Conservation (phyloP, 1,140 invertebrate genomes). For the Brachionus rotundiformis region DNA sequence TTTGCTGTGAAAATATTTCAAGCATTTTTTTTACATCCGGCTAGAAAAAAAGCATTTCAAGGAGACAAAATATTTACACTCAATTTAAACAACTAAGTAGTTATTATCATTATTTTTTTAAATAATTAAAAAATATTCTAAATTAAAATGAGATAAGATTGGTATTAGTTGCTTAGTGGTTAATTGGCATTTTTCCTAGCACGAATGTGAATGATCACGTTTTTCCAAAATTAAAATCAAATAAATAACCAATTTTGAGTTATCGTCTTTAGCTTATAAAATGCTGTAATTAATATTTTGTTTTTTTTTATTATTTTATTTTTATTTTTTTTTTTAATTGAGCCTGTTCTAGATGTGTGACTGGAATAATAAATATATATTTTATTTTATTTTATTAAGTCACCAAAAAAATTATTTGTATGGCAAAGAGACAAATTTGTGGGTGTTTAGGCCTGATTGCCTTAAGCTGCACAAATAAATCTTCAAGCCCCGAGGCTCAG, state of each 20-base stretch:
- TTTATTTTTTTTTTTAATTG: background rate
- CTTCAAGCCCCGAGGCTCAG: no score
- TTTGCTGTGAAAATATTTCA: conserved; percentile 1
- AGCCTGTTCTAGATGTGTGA: background rate
- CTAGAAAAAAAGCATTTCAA: background rate
- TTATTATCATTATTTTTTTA: no score
- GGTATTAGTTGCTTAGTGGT: background rate
- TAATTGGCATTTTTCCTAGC: background rate
- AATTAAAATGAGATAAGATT: background rate
- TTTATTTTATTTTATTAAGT: no score
- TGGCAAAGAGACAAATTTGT: no score
- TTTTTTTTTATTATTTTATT: background rate
- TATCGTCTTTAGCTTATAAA: background rate
- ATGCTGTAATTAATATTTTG: background rate
- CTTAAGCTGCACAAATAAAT: no score
- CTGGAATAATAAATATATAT: no score
- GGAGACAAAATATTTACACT: background rate
- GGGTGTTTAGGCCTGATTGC: no score
- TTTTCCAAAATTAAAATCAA: background rate
- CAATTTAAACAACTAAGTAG: background rate
- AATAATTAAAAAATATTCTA: no score
- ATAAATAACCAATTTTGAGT: background rate
- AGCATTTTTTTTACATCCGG: background rate
- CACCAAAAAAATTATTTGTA: no score
- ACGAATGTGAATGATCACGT: background rate